Evolutionary conservation across 2,888 invertebrate species (phyloP).

Genomic region (Helicoverpa assulta): DNA sequence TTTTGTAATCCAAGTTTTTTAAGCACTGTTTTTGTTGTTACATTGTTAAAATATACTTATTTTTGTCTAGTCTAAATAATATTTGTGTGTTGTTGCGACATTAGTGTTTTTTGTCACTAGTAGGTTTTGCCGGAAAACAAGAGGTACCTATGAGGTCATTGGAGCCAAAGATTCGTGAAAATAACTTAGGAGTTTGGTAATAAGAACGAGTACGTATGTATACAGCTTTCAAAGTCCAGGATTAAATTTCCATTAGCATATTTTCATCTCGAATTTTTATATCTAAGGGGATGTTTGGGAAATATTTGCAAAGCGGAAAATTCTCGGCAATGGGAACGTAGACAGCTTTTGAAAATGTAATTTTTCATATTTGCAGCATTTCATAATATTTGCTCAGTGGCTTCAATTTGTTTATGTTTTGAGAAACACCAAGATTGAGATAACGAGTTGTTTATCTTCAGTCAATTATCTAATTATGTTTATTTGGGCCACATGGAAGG

Average conservation of each 20-base stretch:
- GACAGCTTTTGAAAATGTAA: slow-evolving; percentile 29
- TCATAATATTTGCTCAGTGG: slow-evolving; percentile 15
- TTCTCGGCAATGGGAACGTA: slow-evolving; percentile 17
- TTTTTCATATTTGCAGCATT: slow-evolving; percentile 17
- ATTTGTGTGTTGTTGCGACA: background rate
- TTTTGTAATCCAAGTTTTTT: slow-evolving; percentile 58
- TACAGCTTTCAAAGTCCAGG: background rate
- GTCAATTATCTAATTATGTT: slow-evolving; percentile 23
- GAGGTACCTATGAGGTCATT: too few relatives aligned
- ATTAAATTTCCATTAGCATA: slow-evolving; percentile 2
- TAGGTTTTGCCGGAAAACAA: too few relatives aligned
- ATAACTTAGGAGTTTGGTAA: too few relatives aligned
- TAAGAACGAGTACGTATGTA: too few relatives aligned
- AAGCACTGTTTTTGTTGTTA: slow-evolving; percentile 27
- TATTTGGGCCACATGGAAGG: slow-evolving; percentile 26
- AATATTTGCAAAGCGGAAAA: slow-evolving; percentile 17
- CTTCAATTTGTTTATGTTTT: slow-evolving; percentile 21
- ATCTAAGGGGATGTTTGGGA: slow-evolving; percentile 23
- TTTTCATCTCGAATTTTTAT: slow-evolving; percentile 9
- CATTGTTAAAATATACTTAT: slow-evolving; percentile 2
- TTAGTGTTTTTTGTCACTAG: background rate
- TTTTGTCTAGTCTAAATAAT: background rate
- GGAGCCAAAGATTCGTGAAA: too few relatives aligned
- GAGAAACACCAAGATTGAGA: slow-evolving; percentile 2
- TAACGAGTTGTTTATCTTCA: slow-evolving; percentile 23